phyloP scores from a whole-genome alignment of 2,797 vertebrate species.

The Clarias platycephalus region DNA sequence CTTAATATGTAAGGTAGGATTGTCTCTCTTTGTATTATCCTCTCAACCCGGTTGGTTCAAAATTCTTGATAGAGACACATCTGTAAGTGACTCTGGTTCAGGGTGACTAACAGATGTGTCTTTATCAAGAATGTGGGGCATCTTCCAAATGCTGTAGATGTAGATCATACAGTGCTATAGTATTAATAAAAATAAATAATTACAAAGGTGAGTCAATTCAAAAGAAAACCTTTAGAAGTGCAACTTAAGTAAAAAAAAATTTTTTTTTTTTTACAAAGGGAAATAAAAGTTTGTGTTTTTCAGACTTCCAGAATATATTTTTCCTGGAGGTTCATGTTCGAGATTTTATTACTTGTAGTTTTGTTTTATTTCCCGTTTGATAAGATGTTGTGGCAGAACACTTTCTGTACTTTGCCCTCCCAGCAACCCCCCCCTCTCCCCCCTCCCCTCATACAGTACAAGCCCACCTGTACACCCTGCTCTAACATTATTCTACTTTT shows the following conservation, averaged over 20 bases:
- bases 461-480: not conserved
- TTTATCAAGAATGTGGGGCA: no score
- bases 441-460: not conserved
- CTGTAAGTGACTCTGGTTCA: no score
- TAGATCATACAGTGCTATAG: not conserved
- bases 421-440: not conserved
- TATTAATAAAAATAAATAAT: not conserved
- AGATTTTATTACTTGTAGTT: not conserved
- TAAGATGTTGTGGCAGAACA: not conserved
- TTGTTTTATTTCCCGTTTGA: not conserved
- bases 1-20: no score
- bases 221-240: not conserved
- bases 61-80: no score
- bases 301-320: not conserved
- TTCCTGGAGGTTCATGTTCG: not conserved
- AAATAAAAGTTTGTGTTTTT: not conserved
- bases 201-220: not conserved
- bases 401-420: not conserved
- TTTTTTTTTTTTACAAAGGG: no score
- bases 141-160: no score
- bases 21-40: no score
- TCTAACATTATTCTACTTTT: not conserved
- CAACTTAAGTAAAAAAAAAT: not conserved
- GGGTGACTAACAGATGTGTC: no score
- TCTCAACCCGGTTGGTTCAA: no score